Conservation (phyloP, 2,797 vertebrate genomes). For the Psittacula echo region DNA sequence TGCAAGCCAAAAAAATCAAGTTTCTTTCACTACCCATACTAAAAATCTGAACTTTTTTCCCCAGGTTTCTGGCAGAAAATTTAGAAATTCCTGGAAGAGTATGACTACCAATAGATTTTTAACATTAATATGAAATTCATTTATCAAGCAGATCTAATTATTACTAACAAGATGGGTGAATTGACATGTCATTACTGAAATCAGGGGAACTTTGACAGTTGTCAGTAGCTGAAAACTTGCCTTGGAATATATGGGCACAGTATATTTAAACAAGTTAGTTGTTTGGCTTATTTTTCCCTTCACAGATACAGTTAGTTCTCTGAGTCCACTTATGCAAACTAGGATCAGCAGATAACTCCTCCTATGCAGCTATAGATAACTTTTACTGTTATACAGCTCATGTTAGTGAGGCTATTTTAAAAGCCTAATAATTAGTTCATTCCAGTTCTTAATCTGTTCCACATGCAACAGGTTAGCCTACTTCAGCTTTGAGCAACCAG, state of each 20-base stretch:
- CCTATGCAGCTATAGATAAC: constrained; percentile 6
- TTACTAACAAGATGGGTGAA: neutral
- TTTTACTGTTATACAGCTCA: constrained; percentile 5
- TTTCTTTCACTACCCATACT: neutral
- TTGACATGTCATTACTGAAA: neutral
- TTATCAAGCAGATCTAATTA: neutral
- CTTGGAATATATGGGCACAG: neutral
- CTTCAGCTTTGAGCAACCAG: neutral
- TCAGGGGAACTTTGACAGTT: neutral
- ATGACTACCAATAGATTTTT: neutral
- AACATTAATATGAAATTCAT: neutral
- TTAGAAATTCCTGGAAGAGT: neutral
- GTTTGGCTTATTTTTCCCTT: constrained; percentile 13
- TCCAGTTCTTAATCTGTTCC: constrained; percentile 38
- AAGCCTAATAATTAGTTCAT: constrained; percentile 33
- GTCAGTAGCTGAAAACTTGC: neutral
- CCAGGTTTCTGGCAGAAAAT: neutral
- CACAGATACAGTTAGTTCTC: neutral
- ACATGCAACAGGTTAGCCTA: constrained; percentile 10
- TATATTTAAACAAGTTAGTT: neutral
- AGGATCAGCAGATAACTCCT: constrained; percentile 30
- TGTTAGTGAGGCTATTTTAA: constrained; percentile 8
- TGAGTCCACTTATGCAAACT: constrained; percentile 11
- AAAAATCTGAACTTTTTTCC: neutral
- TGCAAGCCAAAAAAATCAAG: neutral